Percentiles rank a stretch among this genome's conserved stretches.
phyloP scores from a whole-genome alignment of 2,888 invertebrate genomes.

The Sminthurides aquaticus region DNA sequence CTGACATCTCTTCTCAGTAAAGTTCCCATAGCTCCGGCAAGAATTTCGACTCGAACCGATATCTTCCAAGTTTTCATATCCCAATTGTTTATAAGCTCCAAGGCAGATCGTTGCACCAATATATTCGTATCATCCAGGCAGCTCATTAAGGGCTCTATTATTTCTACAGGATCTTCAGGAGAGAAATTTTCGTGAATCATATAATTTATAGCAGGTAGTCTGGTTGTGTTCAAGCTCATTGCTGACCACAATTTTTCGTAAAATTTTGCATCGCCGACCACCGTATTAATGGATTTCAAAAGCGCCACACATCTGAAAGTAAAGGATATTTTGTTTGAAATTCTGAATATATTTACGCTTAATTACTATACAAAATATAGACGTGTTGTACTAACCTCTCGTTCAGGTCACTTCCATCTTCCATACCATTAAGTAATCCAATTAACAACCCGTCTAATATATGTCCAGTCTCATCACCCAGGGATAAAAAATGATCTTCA shows the following conservation, averaged over 20 bases:
- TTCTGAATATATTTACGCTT: too few relatives aligned
- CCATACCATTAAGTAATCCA: constrained; percentile 73
- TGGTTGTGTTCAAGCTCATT: constrained; percentile 69
- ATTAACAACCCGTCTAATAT: constrained; percentile 80
- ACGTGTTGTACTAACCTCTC: constrained; percentile 55
- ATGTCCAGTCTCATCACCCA: constrained; percentile 67
- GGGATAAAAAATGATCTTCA: constrained; percentile 77
- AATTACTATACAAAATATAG: too few relatives aligned
- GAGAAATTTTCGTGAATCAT: constrained; percentile 54
- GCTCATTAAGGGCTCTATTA: constrained; percentile 15
- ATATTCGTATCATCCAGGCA: constrained; percentile 28
- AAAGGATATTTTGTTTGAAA: too few relatives aligned
- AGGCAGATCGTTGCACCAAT: constrained; percentile 73
- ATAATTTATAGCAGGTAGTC: constrained; percentile 73
- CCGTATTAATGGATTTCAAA: constrained; percentile 63
- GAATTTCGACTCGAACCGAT: constrained; percentile 11
- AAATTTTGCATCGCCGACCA: constrained; percentile 69
- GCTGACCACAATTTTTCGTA: constrained; percentile 85
- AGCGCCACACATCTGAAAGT: constrained; percentile 55
- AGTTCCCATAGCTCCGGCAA: constrained; percentile 24
- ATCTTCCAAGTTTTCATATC: constrained; percentile 12
- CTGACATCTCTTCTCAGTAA: constrained; percentile 73
- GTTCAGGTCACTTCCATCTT: constrained; percentile 75
- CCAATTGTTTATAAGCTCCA: constrained; percentile 60
- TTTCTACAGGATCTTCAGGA: constrained; percentile 12